Evolutionary conservation across 2,888 invertebrate species (phyloP).

Genomic region (Bembecia ichneumoniformis): DNA sequence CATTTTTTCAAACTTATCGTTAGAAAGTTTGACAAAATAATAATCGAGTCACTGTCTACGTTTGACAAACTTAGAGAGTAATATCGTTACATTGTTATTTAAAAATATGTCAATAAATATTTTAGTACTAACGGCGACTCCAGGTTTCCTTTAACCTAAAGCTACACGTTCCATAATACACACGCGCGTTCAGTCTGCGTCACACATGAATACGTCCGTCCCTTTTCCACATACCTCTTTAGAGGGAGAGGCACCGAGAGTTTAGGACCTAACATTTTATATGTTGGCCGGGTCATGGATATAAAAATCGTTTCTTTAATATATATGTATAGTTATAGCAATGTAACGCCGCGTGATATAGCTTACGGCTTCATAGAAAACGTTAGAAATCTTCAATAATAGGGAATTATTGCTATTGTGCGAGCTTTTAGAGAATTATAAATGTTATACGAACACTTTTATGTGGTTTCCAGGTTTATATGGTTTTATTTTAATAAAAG

Average conservation of each 20-base stretch:
- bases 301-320: conserved; percentile 68
- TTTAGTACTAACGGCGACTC: conserved; percentile 23
- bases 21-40: too few species aligned
- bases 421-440: conserved; percentile 32
- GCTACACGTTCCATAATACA: conserved; percentile 41
- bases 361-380: conserved; percentile 20
- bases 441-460: conserved; percentile 17
- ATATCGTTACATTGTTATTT: too few species aligned
- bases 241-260: conserved; percentile 39
- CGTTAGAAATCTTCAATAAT: conserved; percentile 60
- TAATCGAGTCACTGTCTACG: too few species aligned
- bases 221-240: conserved; percentile 29
- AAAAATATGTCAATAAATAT: too few species aligned
- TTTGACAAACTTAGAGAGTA: too few species aligned
- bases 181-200: conserved; percentile 45
- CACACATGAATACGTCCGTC: conserved; percentile 49
- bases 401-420: conserved; percentile 50
- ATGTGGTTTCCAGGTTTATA: conserved; percentile 3
- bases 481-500: conserved; percentile 2
- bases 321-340: conserved; percentile 32
- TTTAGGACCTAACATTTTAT: conserved; percentile 71
- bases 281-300: conserved; percentile 73
- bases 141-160: conserved; percentile 24
- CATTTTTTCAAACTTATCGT: too few species aligned
- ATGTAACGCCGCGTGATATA: conserved; percentile 26